Percentiles rank a stretch among this genome's conserved stretches.
These are phyloP conservation scores for Cistogaster globosa DNA, from an alignment of 2,888 invertebrate species.

Conservation along the genomic window DNA sequence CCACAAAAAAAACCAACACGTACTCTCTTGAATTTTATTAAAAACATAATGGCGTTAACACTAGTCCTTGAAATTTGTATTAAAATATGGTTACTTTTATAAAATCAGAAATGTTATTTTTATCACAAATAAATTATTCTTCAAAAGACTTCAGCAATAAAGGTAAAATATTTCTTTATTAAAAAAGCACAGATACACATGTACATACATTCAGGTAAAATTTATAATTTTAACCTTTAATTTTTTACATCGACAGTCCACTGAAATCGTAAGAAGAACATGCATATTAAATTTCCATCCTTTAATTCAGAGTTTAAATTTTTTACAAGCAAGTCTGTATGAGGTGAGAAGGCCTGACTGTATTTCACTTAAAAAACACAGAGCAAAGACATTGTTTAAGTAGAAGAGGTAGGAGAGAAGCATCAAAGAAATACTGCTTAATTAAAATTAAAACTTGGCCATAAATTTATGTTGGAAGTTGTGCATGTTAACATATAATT, in stretches of 20 bases:
- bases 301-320: constrained; percentile 31
- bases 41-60: no score
- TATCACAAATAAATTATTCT: constrained; percentile 49
- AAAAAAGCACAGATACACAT: constrained; percentile 10
- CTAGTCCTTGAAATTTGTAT: no score
- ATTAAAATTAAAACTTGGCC: constrained; percentile 55
- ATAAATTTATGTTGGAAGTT: constrained; percentile 18
- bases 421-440: constrained; percentile 57
- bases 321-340: not conserved
- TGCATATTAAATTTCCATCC: constrained; percentile 23
- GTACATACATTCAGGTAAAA: not conserved
- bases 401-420: constrained; percentile 24
- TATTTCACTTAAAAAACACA: constrained; percentile 1
- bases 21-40: not conserved
- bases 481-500: not conserved
- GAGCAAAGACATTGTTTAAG: not conserved
- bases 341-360: not conserved
- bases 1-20: not conserved
- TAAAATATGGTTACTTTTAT: no score
- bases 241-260: not conserved
- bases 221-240: constrained; percentile 34
- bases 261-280: constrained; percentile 3
- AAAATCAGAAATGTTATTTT: not conserved
- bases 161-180: constrained; percentile 58
- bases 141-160: constrained; percentile 40